These are phyloP conservation scores for Sebastes elongatus DNA, from an alignment of 2,797 vertebrate genomes.

Conservation along the genomic window DNA sequence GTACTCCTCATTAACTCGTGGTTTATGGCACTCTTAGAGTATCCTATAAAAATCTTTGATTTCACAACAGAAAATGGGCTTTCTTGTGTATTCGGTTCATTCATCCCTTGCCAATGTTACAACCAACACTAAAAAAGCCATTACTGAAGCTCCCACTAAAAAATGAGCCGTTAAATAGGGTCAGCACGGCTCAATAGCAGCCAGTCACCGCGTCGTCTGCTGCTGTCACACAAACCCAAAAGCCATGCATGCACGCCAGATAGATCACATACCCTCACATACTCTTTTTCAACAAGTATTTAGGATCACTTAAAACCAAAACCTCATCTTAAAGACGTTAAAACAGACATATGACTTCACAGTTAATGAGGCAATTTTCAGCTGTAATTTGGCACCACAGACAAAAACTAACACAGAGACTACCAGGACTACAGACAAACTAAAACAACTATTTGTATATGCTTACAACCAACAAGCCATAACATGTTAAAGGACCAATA, in stretches of 20 bases:
- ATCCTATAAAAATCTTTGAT: slow-evolving; percentile 49
- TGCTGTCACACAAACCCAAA: slow-evolving; percentile 12
- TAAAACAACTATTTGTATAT: no score
- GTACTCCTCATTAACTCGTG: slow-evolving; percentile 43
- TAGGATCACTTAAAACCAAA: not conserved
- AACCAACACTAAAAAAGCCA: slow-evolving; percentile 59
- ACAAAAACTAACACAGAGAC: not conserved
- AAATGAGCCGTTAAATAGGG: slow-evolving; percentile 59
- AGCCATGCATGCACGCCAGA: not conserved
- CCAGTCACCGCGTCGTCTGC: slow-evolving; percentile 15
- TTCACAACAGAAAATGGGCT: slow-evolving; percentile 23
- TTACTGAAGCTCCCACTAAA: slow-evolving; percentile 52
- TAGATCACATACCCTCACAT: not conserved
- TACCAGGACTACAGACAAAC: not conserved
- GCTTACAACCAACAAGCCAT: no score
- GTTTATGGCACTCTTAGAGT: slow-evolving; percentile 35
- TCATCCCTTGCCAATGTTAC: slow-evolving; percentile 47
- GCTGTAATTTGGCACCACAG: not conserved
- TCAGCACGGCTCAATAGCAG: slow-evolving; percentile 46
- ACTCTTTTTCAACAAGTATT: not conserved
- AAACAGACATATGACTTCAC: not conserved
- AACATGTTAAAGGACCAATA: no score
- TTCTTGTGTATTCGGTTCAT: slow-evolving; percentile 33
- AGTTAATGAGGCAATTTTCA: not conserved
- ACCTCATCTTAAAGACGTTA: not conserved